phyloP scores from a whole-genome alignment of 2,888 invertebrate species.

The Apocheima hispidaria region DNA sequence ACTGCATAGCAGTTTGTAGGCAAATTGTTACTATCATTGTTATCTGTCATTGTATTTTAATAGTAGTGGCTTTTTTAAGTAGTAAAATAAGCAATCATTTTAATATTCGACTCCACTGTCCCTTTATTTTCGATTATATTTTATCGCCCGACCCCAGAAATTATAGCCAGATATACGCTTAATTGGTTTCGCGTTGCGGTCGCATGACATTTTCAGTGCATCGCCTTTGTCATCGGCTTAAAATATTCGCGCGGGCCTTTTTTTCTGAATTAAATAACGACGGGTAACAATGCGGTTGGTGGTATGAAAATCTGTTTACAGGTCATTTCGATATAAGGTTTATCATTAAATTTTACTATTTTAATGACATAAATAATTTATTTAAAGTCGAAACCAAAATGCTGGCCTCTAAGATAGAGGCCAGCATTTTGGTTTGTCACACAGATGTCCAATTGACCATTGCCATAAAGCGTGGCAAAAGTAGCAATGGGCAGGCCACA shows the following conservation, averaged over 20 bases:
- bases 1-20: too few species aligned
- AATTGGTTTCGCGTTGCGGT: conserved; percentile 84
- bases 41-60: too few species aligned
- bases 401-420: too few species aligned
- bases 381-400: too few species aligned
- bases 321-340: conserved; percentile 15
- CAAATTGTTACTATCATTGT: too few species aligned
- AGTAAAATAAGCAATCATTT: not conserved
- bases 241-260: conserved; percentile 70
- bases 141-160: conserved; percentile 54
- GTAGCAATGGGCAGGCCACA: too few species aligned
- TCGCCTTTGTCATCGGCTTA: conserved; percentile 82
- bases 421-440: too few species aligned
- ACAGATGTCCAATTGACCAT: too few species aligned
- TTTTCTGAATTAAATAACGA: conserved; percentile 68
- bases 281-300: conserved; percentile 36
- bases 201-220: conserved; percentile 81
- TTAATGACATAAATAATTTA: not conserved
- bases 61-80: too few species aligned
- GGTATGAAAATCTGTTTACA: conserved; percentile 27
- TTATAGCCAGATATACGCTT: conserved; percentile 80
- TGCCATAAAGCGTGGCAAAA: too few species aligned
- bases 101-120: not conserved
- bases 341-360: not conserved
- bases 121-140: conserved; percentile 15